phyloP scores from a whole-genome alignment of 2,888 invertebrate species.

The Coecobrya sp. region DNA sequence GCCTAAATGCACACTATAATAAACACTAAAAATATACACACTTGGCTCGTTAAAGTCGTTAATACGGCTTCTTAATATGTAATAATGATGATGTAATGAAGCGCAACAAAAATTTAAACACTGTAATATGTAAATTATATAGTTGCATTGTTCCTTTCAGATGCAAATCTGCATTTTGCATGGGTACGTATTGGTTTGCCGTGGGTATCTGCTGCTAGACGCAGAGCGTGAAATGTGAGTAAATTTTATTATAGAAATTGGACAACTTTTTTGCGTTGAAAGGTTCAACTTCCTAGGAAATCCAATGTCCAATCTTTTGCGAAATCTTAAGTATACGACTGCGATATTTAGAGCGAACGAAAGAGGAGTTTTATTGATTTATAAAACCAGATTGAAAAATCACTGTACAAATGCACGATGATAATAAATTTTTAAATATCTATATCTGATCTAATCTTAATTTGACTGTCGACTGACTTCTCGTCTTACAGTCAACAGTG shows the following conservation, averaged over 20 bases:
- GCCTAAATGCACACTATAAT: background rate
- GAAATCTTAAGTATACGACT: background rate
- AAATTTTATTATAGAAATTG: constrained; percentile 55
- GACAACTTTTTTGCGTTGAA: constrained; percentile 4
- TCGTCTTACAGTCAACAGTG: background rate
- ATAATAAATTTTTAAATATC: background rate
- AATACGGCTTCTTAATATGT: constrained; percentile 48
- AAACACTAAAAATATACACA: too few relatives aligned
- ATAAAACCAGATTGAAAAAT: background rate
- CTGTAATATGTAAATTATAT: background rate
- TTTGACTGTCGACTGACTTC: background rate
- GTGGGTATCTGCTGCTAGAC: background rate
- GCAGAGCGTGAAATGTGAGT: background rate
- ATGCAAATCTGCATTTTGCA: background rate
- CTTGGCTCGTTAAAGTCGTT: constrained; percentile 18
- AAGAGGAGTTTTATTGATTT: constrained; percentile 33
- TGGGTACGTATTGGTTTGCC: background rate
- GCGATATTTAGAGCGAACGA: constrained; percentile 60
- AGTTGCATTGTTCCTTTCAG: background rate
- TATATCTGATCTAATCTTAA: constrained; percentile 1
- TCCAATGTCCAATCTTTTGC: constrained; percentile 35
- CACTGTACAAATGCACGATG: background rate
- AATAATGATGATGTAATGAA: constrained; percentile 70
- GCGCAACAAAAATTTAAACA: constrained; percentile 62
- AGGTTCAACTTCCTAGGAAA: constrained; percentile 69